Conservation (phyloP, 2,888 invertebrate species). For the Crepidodera aurea region DNA sequence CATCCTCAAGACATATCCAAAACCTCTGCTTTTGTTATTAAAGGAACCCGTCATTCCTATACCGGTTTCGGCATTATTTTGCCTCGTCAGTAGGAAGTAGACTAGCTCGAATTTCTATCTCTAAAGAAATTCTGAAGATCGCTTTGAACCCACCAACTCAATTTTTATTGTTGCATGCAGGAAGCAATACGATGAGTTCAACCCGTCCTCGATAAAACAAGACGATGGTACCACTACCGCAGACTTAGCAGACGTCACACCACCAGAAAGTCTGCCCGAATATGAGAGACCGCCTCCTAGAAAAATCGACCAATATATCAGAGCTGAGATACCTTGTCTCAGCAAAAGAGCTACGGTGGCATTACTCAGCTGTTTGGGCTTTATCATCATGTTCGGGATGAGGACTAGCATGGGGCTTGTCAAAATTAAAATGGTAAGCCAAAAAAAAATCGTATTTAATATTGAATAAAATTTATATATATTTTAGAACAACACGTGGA, state of each 20-base stretch:
- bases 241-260: conserved; percentile 69
- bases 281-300: conserved; percentile 85
- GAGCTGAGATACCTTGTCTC: conserved; percentile 87
- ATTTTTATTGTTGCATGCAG: no score
- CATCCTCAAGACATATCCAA: no score
- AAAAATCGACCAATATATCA: conserved; percentile 86
- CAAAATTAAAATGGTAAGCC: conserved; percentile 69
- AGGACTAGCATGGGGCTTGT: conserved; percentile 99
- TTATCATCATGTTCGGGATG: conserved; percentile 97
- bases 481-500: conserved; percentile 67
- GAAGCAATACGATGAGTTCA: conserved; percentile 74
- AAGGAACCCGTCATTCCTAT: no score
- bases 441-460: conserved; percentile 4
- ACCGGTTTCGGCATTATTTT: no score
- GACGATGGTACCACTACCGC: conserved; percentile 57
- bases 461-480: no score
- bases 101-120: no score
- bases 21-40: no score
- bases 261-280: conserved; percentile 80
- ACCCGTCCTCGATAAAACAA: conserved; percentile 62
- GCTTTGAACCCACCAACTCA: no score
- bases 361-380: conserved; percentile 85
- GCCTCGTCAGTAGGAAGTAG: no score
- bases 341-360: conserved; percentile 89
- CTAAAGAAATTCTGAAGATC: no score